Evolutionary conservation across 2,797 vertebrate genomes (phyloP).

Genomic region (Aphelocoma californica): DNA sequence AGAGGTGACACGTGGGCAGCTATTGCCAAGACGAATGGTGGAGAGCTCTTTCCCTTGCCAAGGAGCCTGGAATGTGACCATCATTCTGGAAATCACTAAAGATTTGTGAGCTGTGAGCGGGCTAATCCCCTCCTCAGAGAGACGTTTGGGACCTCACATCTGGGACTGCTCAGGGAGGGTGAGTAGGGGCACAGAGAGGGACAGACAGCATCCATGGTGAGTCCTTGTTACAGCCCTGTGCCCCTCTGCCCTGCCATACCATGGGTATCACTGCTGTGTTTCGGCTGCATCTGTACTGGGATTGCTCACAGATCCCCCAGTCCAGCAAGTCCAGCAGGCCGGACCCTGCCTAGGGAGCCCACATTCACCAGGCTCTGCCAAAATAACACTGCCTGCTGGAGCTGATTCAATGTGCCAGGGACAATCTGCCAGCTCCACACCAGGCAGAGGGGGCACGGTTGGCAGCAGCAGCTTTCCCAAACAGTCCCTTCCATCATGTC

Average conservation of each 20-base stretch:
- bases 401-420: fast-evolving
- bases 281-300: background rate
- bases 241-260: background rate
- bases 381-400: fast-evolving
- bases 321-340: fast-evolving
- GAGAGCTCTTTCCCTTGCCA: background rate
- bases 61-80: background rate
- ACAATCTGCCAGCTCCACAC: background rate
- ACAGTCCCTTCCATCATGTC: fast-evolving
- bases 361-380: background rate
- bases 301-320: background rate
- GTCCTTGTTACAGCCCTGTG: background rate
- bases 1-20: fast-evolving
- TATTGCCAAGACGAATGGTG: background rate
- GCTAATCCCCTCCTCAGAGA: background rate
- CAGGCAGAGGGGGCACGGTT: background rate
- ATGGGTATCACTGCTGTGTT: background rate
- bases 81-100: fast-evolving
- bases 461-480: background rate
- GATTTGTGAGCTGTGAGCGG: fast-evolving
- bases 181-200: background rate
- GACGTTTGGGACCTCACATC: fast-evolving
- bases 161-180: background rate
- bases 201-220: fast-evolving
- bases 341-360: background rate